phyloP scores from a whole-genome alignment of 1,140 invertebrate genomes.

The Orchestia grillus region DNA sequence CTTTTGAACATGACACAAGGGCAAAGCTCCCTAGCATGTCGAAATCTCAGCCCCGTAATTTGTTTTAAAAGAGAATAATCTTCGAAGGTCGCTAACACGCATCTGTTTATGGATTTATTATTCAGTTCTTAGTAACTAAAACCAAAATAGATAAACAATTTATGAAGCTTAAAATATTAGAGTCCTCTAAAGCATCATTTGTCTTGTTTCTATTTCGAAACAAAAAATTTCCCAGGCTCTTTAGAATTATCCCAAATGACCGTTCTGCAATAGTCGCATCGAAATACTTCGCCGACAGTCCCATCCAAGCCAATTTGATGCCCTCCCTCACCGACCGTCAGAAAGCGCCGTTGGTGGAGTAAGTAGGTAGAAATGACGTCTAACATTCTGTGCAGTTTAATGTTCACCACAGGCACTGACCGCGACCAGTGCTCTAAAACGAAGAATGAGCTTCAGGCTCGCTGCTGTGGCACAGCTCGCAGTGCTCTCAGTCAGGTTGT shows the following conservation, averaged over 20 bases:
- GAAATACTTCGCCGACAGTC: too few relatives aligned
- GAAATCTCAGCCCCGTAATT: background rate
- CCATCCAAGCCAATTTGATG: too few relatives aligned
- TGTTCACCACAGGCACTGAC: constrained; percentile 78
- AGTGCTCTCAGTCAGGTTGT: constrained; percentile 62
- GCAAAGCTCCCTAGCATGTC: background rate
- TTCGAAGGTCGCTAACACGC: background rate
- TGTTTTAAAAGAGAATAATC: background rate
- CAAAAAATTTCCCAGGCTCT: too few relatives aligned
- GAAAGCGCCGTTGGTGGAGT: background rate
- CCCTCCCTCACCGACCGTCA: too few relatives aligned
- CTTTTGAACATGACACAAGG: too few relatives aligned
- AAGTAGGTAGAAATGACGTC: constrained; percentile 47
- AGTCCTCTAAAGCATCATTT: too few relatives aligned
- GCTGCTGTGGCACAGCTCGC: constrained; percentile 64
- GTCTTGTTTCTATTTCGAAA: too few relatives aligned
- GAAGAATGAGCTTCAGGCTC: constrained; percentile 66
- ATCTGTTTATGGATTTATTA: background rate
- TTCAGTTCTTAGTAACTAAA: background rate
- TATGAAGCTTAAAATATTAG: too few relatives aligned
- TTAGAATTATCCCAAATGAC: too few relatives aligned
- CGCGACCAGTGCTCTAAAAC: constrained; percentile 72
- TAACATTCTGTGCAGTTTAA: background rate
- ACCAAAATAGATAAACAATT: background rate
- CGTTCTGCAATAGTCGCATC: too few relatives aligned